Percentiles rank a stretch among this genome's conserved stretches.
Conservation (phyloP, 1,140 invertebrate species). For the Pteromalus puparum region DNA sequence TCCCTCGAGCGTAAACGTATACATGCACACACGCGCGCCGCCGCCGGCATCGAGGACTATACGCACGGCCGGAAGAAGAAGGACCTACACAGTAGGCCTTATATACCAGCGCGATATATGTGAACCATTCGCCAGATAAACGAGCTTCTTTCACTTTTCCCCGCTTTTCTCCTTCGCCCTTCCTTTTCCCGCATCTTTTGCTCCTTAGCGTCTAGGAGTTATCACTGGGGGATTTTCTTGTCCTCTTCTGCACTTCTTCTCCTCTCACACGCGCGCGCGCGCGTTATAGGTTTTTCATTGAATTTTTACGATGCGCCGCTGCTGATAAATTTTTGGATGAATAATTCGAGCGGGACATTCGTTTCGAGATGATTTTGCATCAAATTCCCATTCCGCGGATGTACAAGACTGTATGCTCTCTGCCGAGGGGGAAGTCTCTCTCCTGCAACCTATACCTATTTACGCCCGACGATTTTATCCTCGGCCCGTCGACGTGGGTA, state of each 20-base stretch:
- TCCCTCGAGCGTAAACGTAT: conserved; percentile 53
- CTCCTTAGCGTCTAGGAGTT: not conserved
- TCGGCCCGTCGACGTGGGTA: conserved; percentile 58
- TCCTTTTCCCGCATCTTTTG: not conserved
- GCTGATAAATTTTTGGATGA: not conserved
- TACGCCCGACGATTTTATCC: conserved; percentile 62
- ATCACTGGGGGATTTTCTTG: conserved; percentile 7
- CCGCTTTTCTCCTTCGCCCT: conserved; percentile 23
- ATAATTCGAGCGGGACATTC: not conserved
- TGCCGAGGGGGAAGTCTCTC: not conserved
- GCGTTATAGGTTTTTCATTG: not conserved
- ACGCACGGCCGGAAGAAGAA: not conserved
- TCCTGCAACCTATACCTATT: conserved; percentile 34
- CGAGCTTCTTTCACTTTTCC: conserved; percentile 58
- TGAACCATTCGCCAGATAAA: conserved; percentile 69
- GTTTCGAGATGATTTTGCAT: not conserved
- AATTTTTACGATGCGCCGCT: not conserved
- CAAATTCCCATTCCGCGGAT: not conserved
- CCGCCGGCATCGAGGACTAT: too few species aligned
- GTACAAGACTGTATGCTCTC: too few species aligned
- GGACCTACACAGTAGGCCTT: not conserved
- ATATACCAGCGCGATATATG: conserved; percentile 59
- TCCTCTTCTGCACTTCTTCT: not conserved
- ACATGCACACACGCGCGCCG: not conserved
- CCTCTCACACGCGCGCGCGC: too few species aligned